phyloP scores from a whole-genome alignment of 2,888 invertebrate species.

The Hermaeophaga mercurialis region DNA sequence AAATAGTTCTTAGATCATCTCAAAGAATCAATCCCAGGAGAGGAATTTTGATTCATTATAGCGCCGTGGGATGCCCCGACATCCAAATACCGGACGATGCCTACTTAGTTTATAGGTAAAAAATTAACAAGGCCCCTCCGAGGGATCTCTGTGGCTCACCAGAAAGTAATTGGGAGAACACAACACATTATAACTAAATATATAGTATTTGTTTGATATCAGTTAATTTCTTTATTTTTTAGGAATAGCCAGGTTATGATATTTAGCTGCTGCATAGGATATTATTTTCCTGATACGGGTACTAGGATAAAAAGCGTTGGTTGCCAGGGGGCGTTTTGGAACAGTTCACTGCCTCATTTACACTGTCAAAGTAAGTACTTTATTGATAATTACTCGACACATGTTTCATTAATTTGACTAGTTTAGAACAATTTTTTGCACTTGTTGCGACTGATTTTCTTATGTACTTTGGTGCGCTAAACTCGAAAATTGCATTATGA shows the following conservation, averaged over 20 bases:
- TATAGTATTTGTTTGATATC: too few relatives aligned
- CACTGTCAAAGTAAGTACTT: conserved; percentile 67
- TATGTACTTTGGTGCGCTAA: too few relatives aligned
- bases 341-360: conserved; percentile 62
- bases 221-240: neutral
- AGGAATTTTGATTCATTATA: conserved; percentile 67
- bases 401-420: too few relatives aligned
- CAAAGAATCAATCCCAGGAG: conserved; percentile 60
- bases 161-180: too few relatives aligned
- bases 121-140: too few relatives aligned
- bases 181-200: too few relatives aligned
- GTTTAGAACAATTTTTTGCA: too few relatives aligned
- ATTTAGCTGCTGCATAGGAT: conserved; percentile 72
- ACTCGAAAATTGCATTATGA: too few relatives aligned
- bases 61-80: conserved; percentile 71
- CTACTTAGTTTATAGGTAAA: conserved; percentile 68
- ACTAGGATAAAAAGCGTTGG: conserved; percentile 65
- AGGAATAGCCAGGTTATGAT: conserved; percentile 68
- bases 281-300: conserved; percentile 71
- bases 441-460: too few relatives aligned
- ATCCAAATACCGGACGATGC: conserved; percentile 69
- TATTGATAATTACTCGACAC: too few relatives aligned
- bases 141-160: too few relatives aligned
- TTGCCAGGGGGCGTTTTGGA: conserved; percentile 72
- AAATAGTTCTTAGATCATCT: conserved; percentile 46